Conservation (phyloP, 2,113 vertebrate species). For the Cavia porcellus region DNA sequence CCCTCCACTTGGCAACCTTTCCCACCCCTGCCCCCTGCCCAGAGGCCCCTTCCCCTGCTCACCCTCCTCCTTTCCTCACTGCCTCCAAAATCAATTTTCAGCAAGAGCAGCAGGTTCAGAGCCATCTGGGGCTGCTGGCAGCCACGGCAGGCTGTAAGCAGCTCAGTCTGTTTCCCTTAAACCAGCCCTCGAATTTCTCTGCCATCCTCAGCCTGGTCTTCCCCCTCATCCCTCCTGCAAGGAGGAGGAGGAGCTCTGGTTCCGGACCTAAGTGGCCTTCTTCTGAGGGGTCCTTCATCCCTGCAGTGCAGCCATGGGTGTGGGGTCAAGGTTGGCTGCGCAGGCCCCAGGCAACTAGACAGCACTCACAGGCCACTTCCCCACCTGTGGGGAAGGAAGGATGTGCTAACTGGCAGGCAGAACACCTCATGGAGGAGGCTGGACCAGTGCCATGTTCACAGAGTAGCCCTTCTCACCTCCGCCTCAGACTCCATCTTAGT, state of each 20-base stretch:
- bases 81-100: constrained; percentile 86
- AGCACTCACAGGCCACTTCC: constrained; percentile 58
- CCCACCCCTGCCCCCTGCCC: constrained; percentile 34
- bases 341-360: constrained; percentile 64
- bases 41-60: constrained; percentile 59
- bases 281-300: neutral
- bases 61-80: constrained; percentile 58
- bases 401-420: constrained; percentile 80
- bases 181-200: constrained; percentile 75
- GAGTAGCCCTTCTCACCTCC: constrained; percentile 3
- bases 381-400: constrained; percentile 77
- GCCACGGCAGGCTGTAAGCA: constrained; percentile 74
- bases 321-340: neutral
- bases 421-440: constrained; percentile 15
- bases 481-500: neutral
- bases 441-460: constrained; percentile 26
- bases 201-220: constrained; percentile 78
- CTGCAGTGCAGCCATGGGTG: neutral
- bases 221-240: constrained; percentile 7
- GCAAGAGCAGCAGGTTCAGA: constrained; percentile 81
- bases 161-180: constrained; percentile 83
- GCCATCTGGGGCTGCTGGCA: constrained; percentile 85
- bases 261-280: neutral
- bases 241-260: neutral
- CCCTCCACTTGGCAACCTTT: constrained; percentile 58